Conservation (phyloP, 1,140 invertebrate species). For the Goniozus legneri region DNA sequence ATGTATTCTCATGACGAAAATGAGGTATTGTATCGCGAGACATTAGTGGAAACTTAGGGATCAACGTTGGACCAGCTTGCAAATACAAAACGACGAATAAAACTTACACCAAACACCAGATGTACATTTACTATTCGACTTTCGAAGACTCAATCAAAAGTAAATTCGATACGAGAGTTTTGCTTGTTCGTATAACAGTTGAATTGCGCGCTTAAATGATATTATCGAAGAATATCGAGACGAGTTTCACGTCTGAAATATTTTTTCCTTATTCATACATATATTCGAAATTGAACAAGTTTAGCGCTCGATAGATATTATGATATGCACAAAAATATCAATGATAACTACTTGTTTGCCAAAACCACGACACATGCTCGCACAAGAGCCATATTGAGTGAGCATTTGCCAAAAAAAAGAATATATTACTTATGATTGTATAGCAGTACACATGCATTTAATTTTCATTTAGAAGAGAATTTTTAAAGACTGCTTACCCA, state of each 20-base stretch:
- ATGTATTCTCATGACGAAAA: slow-evolving; percentile 3
- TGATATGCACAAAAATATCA: slow-evolving; percentile 4
- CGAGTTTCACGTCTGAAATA: not conserved
- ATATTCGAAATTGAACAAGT: not conserved
- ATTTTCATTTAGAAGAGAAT: too few relatives aligned
- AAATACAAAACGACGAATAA: not conserved
- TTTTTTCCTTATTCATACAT: not conserved
- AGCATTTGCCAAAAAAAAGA: slow-evolving; percentile 21
- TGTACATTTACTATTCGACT: not conserved
- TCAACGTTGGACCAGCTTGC: too few relatives aligned
- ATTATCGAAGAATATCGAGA: not conserved
- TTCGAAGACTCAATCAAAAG: not conserved
- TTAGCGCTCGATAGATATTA: not conserved
- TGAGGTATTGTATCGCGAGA: not conserved
- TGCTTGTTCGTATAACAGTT: too few relatives aligned
- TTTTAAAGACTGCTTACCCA: too few relatives aligned
- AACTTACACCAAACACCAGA: not conserved
- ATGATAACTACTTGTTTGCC: not conserved
- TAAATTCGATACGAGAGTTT: not conserved
- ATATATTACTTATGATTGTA: not conserved
- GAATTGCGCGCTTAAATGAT: not conserved
- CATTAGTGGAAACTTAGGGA: too few relatives aligned
- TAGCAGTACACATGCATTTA: too few relatives aligned
- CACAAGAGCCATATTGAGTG: slow-evolving; percentile 44
- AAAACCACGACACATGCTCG: slow-evolving; percentile 16